Evolutionary conservation across 2,888 invertebrate genomes (phyloP).

Genomic region (Cephus runcator): DNA sequence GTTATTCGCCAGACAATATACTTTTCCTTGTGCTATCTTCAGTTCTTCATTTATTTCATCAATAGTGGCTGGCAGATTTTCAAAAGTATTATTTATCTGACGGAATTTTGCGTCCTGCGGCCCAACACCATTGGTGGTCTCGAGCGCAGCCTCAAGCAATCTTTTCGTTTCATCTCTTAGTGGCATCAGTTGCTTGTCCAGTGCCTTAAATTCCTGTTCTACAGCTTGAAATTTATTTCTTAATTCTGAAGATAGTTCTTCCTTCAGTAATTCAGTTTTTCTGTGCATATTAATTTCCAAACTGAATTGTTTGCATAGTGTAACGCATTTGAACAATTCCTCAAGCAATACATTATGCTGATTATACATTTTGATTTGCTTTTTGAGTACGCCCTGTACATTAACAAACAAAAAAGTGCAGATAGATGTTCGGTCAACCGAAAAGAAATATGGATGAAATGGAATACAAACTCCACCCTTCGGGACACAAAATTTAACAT

Average conservation of each 20-base stretch:
- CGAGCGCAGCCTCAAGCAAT: constrained; percentile 69
- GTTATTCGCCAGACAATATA: constrained; percentile 72
- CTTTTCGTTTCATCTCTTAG: constrained; percentile 66
- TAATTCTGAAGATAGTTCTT: constrained; percentile 56
- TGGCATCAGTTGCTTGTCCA: constrained; percentile 54
- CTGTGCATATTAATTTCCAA: constrained; percentile 41
- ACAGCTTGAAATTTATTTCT: constrained; percentile 50
- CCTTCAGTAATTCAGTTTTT: constrained; percentile 38
- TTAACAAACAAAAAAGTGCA: constrained; percentile 22
- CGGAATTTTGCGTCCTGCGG: constrained; percentile 71
- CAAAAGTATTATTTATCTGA: constrained; percentile 43
- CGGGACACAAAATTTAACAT: not conserved
- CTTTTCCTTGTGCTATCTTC: constrained; percentile 71
- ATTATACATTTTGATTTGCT: constrained; percentile 50
- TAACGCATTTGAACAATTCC: constrained; percentile 47
- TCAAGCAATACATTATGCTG: constrained; percentile 47
- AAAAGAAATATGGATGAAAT: not conserved
- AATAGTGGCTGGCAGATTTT: constrained; percentile 68
- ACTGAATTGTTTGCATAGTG: constrained; percentile 43
- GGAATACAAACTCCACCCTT: not conserved
- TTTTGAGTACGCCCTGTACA: constrained; percentile 38
- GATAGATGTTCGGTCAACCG: not conserved
- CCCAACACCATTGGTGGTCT: constrained; percentile 68
- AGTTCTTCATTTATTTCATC: constrained; percentile 69
- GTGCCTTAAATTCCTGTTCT: constrained; percentile 52